Conservation (phyloP, 2,888 invertebrate species). For the Stictocephala bisonia region DNA sequence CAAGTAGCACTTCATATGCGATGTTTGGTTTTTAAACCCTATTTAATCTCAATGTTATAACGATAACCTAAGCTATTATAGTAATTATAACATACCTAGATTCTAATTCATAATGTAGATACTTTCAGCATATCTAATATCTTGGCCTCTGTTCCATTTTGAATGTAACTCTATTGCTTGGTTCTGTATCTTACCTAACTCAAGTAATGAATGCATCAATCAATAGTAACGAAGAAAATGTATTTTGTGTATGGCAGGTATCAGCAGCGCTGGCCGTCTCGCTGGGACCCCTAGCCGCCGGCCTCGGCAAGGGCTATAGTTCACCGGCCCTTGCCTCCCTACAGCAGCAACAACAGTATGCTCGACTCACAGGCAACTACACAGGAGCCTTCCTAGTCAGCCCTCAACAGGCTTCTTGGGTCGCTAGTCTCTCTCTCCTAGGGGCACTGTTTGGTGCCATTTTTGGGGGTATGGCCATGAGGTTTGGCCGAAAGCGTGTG, state of each 20-base stretch:
- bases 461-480: constrained; percentile 81
- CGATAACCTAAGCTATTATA: too few species aligned
- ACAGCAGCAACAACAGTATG: constrained; percentile 70
- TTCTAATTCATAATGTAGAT: too few species aligned
- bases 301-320: constrained; percentile 84
- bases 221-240: too few species aligned
- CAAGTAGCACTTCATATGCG: too few species aligned
- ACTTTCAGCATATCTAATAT: too few species aligned
- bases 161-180: too few species aligned
- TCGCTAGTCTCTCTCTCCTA: constrained; percentile 81
- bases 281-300: constrained; percentile 82
- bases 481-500: constrained; percentile 77
- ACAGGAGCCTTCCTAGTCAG: constrained; percentile 55
- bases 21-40: too few species aligned
- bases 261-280: constrained; percentile 82
- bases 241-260: constrained; percentile 73
- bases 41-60: too few species aligned
- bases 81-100: too few species aligned
- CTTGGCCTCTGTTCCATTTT: too few species aligned
- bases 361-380: constrained; percentile 60
- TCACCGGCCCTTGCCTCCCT: constrained; percentile 84
- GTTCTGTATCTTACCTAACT: too few species aligned
- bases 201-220: too few species aligned
- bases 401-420: constrained; percentile 77
- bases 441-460: constrained; percentile 85